Evolutionary conservation across 2,888 invertebrate genomes (phyloP).

Genomic region (Calliphora vomitoria): DNA sequence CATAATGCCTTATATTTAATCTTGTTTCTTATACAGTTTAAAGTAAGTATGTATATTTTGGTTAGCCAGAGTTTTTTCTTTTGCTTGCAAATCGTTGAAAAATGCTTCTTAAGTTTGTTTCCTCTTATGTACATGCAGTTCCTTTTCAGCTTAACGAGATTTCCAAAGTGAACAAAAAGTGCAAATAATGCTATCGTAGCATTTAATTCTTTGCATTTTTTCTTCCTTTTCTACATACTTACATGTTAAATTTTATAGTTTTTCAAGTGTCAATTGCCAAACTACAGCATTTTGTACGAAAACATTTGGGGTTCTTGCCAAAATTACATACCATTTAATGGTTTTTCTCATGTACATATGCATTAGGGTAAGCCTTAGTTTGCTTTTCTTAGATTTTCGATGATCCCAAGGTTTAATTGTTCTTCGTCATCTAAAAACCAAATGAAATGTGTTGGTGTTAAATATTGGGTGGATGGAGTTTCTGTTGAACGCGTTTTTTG

Average conservation of each 20-base stretch:
- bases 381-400: too few relatives aligned
- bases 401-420: too few relatives aligned
- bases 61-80: neutral
- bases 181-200: neutral
- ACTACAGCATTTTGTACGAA: neutral
- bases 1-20: too few relatives aligned
- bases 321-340: neutral
- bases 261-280: constrained; percentile 1
- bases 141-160: neutral
- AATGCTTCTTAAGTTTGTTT: neutral
- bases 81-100: neutral
- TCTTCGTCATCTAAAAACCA: too few relatives aligned
- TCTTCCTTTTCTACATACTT: neutral
- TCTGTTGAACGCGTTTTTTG: too few relatives aligned
- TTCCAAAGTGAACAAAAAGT: neutral
- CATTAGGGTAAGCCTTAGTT: too few relatives aligned
- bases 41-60: too few relatives aligned
- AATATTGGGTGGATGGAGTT: too few relatives aligned
- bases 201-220: neutral
- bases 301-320: neutral
- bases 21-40: too few relatives aligned
- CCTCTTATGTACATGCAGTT: neutral
- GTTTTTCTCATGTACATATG: neutral
- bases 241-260: neutral
- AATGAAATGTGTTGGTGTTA: too few relatives aligned